Conservation (phyloP, 2,113 vertebrate species). For the Carassius carassius region DNA sequence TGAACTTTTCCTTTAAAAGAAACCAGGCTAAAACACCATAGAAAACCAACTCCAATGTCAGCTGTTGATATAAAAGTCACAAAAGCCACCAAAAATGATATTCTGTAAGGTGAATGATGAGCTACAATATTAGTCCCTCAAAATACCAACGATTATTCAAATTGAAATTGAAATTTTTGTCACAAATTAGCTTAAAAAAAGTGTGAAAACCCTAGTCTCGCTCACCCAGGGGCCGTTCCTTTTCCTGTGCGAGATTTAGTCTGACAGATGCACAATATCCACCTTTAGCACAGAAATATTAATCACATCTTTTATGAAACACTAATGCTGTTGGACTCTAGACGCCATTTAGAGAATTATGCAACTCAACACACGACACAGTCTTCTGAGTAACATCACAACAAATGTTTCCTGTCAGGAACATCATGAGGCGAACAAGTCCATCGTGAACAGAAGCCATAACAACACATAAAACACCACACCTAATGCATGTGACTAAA, state of each 20-base stretch:
- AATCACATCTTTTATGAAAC: conserved; percentile 1
- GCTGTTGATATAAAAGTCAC: neutral
- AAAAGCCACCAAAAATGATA: neutral
- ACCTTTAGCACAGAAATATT: neutral
- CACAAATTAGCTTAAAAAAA: neutral
- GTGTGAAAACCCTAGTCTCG: neutral
- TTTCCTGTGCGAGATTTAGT: neutral
- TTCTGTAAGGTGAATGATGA: neutral
- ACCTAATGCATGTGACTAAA: neutral
- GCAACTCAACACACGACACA: conserved; percentile 18
- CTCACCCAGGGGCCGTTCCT: neutral
- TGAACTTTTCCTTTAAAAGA: neutral
- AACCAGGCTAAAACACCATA: neutral
- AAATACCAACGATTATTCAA: neutral
- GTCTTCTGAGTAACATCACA: conserved; percentile 19
- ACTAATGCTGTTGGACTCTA: conserved; percentile 19
- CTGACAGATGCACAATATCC: neutral
- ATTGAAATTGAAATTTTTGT: neutral
- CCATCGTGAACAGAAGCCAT: neutral
- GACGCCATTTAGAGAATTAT: conserved; percentile 34
- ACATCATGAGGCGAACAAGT: neutral
- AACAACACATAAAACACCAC: neutral
- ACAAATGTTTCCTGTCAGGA: neutral
- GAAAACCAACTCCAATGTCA: neutral
- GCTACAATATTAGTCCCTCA: neutral